Percentiles rank a stretch among this genome's conserved stretches.
Evolutionary conservation across 2,113 vertebrate genomes (phyloP).

Genomic region (Delphinus delphis): DNA sequence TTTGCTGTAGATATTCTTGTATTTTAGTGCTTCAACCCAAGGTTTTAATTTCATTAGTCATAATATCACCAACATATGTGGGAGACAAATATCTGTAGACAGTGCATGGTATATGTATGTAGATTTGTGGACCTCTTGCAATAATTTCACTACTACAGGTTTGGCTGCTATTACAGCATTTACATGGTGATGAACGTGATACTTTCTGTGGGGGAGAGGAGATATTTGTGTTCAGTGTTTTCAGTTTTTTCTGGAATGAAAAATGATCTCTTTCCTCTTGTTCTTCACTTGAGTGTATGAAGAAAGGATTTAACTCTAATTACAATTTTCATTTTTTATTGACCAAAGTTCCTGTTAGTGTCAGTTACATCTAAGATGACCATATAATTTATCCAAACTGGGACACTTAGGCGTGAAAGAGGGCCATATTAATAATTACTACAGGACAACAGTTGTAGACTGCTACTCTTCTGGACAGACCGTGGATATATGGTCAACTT

Average conservation of each 20-base stretch:
- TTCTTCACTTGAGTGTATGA: not conserved
- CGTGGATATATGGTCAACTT: not conserved
- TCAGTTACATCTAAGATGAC: not conserved
- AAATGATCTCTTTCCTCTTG: not conserved
- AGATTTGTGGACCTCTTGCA: not conserved
- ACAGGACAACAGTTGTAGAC: not conserved
- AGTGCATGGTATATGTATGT: not conserved
- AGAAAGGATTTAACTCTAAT: constrained; percentile 8
- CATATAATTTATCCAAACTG: constrained; percentile 20
- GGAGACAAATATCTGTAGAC: not conserved
- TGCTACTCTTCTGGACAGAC: not conserved
- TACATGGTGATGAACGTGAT: not conserved
- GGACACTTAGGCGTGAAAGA: not conserved
- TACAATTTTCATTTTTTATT: constrained; percentile 35
- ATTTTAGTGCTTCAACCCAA: not conserved
- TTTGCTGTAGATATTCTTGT: constrained; percentile 41
- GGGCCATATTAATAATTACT: not conserved
- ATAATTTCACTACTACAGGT: not conserved
- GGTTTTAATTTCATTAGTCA: constrained; percentile 31
- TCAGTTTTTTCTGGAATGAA: not conserved
- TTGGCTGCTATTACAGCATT: not conserved
- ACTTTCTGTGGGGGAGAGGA: not conserved
- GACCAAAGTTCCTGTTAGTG: not conserved
- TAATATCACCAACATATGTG: not conserved
- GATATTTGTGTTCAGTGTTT: constrained; percentile 23